Conservation (phyloP, 2,113 vertebrate genomes). For the Symphodus melops region DNA sequence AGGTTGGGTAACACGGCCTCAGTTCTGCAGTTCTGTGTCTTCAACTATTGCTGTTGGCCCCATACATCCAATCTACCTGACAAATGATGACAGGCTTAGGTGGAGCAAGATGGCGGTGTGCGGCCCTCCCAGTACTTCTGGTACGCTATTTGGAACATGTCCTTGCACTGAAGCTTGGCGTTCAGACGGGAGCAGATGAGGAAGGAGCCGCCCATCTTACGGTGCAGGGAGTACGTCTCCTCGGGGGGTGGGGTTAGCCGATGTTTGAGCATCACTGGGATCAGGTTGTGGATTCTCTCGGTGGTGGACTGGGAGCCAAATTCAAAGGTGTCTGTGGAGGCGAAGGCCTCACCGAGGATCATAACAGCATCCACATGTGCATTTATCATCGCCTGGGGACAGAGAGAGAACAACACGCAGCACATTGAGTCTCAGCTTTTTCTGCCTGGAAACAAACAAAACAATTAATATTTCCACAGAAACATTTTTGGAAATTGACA, state of each 20-base stretch:
- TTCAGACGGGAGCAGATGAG: constrained; percentile 97
- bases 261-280: constrained; percentile 96
- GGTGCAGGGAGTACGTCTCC: constrained; percentile 97
- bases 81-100: constrained; percentile 19
- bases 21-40: constrained; percentile 2
- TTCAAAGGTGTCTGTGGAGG: constrained; percentile 86
- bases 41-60: constrained; percentile 42
- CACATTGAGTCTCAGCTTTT: not conserved
- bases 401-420: not conserved
- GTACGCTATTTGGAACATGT: constrained; percentile 91
- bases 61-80: constrained; percentile 8
- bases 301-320: constrained; percentile 95
- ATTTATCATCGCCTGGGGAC: constrained; percentile 89
- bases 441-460: too few species aligned
- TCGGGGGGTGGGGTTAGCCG: constrained; percentile 93
- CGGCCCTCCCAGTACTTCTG: constrained; percentile 86
- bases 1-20: constrained; percentile 3
- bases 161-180: constrained; percentile 89
- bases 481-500: too few species aligned
- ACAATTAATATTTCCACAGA: too few species aligned
- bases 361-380: constrained; percentile 96
- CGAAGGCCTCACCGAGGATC: constrained; percentile 97
- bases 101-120: constrained; percentile 40
- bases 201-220: constrained; percentile 99
- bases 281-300: constrained; percentile 94